Percentiles rank a stretch among this genome's conserved stretches.
Conservation (phyloP, 1,140 invertebrate genomes). For the Diachasma alloeum region DNA sequence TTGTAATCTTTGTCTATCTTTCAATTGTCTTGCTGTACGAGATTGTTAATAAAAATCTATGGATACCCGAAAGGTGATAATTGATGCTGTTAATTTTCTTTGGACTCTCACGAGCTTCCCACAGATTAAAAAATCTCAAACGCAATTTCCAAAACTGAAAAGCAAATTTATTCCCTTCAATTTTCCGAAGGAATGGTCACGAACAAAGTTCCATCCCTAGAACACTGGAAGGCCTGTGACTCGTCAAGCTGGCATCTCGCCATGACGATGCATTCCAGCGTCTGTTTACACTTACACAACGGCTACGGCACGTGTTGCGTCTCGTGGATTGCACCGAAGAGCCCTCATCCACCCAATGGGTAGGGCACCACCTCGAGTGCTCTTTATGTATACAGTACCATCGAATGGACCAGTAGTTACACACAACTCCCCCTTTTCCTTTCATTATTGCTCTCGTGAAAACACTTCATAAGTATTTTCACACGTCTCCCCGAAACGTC, state of each 20-base stretch:
- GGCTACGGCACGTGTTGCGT: conserved; percentile 27
- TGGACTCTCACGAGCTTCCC: no score
- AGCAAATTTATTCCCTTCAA: neutral
- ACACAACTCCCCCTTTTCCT: neutral
- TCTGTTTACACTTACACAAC: conserved; percentile 33
- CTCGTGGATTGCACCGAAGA: conserved; percentile 10
- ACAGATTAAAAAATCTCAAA: conserved; percentile 11
- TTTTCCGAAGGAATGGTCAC: neutral
- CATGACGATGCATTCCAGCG: conserved; percentile 36
- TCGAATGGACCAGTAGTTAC: neutral
- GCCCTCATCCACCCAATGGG: neutral
- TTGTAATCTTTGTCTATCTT: no score
- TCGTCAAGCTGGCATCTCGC: conserved; percentile 23
- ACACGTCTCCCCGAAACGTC: neutral
- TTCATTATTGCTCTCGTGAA: neutral
- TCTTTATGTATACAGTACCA: neutral
- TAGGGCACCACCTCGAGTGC: neutral
- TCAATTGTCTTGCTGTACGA: no score
- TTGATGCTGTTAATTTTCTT: no score
- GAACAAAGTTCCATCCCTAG: neutral
- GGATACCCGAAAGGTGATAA: no score
- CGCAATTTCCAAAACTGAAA: no score
- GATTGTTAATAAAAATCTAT: no score
- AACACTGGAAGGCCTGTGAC: conserved; percentile 21
- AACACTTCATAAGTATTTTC: conserved; percentile 2